phyloP scores from a whole-genome alignment of 2,888 invertebrate species.

The Cataglyphis altisquamis region DNA sequence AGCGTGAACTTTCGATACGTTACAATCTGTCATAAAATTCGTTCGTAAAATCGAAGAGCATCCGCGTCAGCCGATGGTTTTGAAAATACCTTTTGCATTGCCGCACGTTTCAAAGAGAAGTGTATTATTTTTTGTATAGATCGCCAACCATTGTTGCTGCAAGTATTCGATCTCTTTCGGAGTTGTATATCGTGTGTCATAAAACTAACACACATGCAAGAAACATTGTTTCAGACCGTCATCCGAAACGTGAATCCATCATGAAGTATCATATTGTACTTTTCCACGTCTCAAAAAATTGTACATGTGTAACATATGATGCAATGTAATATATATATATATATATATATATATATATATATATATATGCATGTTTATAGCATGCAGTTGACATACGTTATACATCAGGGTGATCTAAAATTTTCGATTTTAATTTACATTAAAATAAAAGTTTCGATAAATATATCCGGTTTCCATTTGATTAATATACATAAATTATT shows the following conservation, averaged over 20 bases:
- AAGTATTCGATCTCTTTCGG: constrained; percentile 67
- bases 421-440: neutral
- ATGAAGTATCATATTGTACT: constrained; percentile 38
- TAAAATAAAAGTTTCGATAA: neutral
- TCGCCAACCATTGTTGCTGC: constrained; percentile 52
- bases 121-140: constrained; percentile 60
- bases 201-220: constrained; percentile 61
- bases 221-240: constrained; percentile 60
- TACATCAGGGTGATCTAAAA: neutral
- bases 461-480: neutral
- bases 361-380: neutral
- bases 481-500: neutral
- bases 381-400: neutral
- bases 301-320: neutral
- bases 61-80: constrained; percentile 12
- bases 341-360: neutral
- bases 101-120: constrained; percentile 32
- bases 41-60: constrained; percentile 34
- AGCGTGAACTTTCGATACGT: neutral
- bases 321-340: constrained; percentile 8
- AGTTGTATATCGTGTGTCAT: constrained; percentile 51
- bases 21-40: constrained; percentile 33
- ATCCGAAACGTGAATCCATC: constrained; percentile 47
- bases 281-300: constrained; percentile 38
- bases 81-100: constrained; percentile 20